Base-by-base conservation (phyloP, 2,113 vertebrate species). In the Phylloscopus whistleri region DNA sequence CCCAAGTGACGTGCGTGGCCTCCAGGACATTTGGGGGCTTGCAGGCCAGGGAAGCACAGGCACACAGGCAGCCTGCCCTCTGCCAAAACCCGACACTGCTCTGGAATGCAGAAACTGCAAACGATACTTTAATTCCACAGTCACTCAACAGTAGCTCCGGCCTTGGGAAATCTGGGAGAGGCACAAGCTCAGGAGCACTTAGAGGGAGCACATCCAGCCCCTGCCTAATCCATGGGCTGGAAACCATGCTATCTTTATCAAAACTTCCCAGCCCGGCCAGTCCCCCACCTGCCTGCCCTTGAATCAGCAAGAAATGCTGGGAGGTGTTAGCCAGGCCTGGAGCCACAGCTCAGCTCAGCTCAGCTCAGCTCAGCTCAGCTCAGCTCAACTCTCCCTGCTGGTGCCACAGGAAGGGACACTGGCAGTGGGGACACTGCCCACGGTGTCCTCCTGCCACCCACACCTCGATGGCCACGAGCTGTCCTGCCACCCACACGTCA, bases 31-130 rank as follows among this genome's bases (percentile, higher is more conserved):
- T 19, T 4, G 2, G 63, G 84, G 60, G 56, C 46, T 82, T 7
- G 30, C 64, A 39, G 60, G 81, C 60, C 33, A 30, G 79, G 80
- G 19, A 35, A 89, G 72, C 76, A 43, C 21, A 88, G 89, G 79
- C 89, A 72, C 56, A 51, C 82, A 39, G 1, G 0, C 70, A 94
- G 87, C n/a, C 83, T 87, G 66, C 72, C 84, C 88, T 49, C 67
- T 1, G 2, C 72, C 81, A 84, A 68, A 95, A 96, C 89, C 73
- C 8, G 44, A 95, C 88, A 96, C 94, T 27, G 0, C 81, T 41
- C 75, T 51, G 95, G 94, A 97, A 97, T 94, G 95, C 17, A 81
- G 81, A 49, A 81, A 84, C 75, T 83, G 93, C 91, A 96, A 96
- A 37, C 0, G 68, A 94, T 95, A 87, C 93, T 97, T 96, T 94